Evolutionary conservation across 2,888 invertebrate species (phyloP).

Genomic region (Rugalucina vietnamica): DNA sequence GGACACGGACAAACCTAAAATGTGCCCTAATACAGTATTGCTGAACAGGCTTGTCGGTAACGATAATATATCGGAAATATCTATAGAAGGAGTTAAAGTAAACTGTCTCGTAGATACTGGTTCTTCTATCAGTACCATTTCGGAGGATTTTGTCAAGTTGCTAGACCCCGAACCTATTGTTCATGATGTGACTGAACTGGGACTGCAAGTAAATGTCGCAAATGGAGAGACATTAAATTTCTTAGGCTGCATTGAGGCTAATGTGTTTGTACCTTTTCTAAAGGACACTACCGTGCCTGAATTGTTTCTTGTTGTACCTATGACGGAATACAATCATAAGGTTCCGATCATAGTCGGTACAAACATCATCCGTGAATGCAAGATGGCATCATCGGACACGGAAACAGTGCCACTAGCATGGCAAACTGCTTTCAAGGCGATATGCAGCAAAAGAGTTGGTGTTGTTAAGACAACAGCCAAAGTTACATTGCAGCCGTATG

Average conservation of each 20-base stretch:
- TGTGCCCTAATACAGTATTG: not conserved
- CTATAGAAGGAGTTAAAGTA: not conserved
- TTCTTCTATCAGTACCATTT: conserved; percentile 12
- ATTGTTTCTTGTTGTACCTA: not conserved
- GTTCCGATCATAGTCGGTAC: conserved; percentile 23
- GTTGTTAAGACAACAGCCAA: conserved; percentile 21
- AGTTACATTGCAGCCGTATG: conserved; percentile 12
- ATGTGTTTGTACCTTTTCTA: not conserved
- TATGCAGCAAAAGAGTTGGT: not conserved
- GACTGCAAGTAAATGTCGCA: not conserved
- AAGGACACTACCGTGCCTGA: not conserved
- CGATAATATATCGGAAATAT: not conserved
- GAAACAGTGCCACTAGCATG: not conserved
- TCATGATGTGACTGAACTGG: not conserved
- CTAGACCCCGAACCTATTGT: not conserved
- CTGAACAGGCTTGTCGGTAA: not conserved
- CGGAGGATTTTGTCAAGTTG: not conserved
- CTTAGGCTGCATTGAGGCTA: conserved; percentile 4
- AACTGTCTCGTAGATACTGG: conserved; percentile 24
- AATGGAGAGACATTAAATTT: not conserved
- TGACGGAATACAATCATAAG: conserved; percentile 7
- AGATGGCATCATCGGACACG: not conserved
- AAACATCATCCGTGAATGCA: conserved; percentile 3
- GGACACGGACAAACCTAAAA: not conserved
- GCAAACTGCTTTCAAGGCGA: conserved; percentile 2